Evolutionary conservation across 2,113 vertebrate genomes (phyloP).

Genomic region (Equus quagga): DNA sequence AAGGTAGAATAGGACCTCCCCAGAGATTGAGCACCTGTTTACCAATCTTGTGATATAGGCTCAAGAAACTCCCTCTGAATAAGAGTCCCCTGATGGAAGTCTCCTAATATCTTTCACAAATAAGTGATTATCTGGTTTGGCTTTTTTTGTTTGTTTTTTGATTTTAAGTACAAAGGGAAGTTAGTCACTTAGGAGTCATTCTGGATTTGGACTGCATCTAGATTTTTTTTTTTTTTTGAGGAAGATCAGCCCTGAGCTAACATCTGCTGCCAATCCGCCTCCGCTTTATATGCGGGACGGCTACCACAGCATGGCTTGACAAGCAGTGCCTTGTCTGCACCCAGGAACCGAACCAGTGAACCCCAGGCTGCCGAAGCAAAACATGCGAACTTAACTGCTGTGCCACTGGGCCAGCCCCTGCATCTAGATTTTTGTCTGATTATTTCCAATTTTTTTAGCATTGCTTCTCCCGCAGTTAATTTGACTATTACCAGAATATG

Average conservation of each 20-base stretch:
- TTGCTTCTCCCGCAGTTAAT: slow-evolving; percentile 3
- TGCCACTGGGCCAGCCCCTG: neutral
- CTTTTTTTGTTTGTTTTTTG: neutral
- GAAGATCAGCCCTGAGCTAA: too few species aligned
- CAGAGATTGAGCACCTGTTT: neutral
- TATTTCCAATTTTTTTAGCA: slow-evolving; percentile 33
- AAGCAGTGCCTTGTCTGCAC: too few species aligned
- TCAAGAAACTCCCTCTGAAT: neutral
- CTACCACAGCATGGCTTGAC: too few species aligned
- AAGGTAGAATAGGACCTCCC: slow-evolving; percentile 23
- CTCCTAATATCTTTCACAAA: neutral
- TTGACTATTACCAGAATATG: neutral
- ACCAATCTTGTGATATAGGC: neutral
- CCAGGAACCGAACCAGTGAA: too few species aligned
- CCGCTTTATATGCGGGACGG: too few species aligned
- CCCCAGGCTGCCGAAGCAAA: too few species aligned
- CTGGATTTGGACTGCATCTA: neutral
- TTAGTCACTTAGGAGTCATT: neutral
- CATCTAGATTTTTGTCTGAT: neutral
- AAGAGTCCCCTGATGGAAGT: neutral
- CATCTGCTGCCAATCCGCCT: too few species aligned
- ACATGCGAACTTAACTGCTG: too few species aligned
- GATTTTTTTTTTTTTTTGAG: neutral
- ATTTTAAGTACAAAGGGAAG: slow-evolving; percentile 19
- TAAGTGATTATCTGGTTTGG: neutral